Base-by-base conservation (phyloP, 1,140 invertebrate genomes). In the Oreohelix idahoensis region DNA sequence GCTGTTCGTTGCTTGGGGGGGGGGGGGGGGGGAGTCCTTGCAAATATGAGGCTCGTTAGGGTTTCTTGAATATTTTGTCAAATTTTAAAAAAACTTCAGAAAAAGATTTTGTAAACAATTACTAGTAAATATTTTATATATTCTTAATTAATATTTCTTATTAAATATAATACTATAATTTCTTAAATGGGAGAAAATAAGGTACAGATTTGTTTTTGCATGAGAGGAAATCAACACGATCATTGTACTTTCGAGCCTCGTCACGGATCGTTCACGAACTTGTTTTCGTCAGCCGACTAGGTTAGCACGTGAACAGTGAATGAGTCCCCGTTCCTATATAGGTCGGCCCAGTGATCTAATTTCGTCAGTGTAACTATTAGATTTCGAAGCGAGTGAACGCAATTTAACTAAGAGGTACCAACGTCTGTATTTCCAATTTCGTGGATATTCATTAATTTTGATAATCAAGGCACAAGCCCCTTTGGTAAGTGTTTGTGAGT, bases 1-100 rank as follows among this genome's bases (percentile, higher is more conserved):
- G 85, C 85, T 83, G 85, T 49, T 84, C 66, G 58, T 32, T 32
- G 85, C 85, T 70, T 84, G 83, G 85, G n/a, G n/a, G n/a, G n/a
- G n/a, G n/a, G n/a, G n/a, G n/a, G n/a, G n/a, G n/a, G n/a, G n/a
- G 45, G 63, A 79, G 63, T 73, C 85, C 85, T 53, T 23, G 51
- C 58, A n/a, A 20, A 26, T 45, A n/a, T 2, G n/a, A 23, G 45
- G 75, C 49, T 58, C 80, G 83, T 74, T 70, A 38, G 85, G 79
- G 51, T 66, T 42, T 42, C 5, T 32, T 4, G 4, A 45, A 42
- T 39, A 32, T n/a, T 17, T 32, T 32, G 11, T 42, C 26, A 20
- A 20, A 58, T 4, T 58, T 32, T 45, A 38, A 29, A 20, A 26
- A 35, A 1, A 11, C 13, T 11, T 45, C 53, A 35, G 23, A 11